Conservation (phyloP, 2,113 vertebrate species). For the Aleadryas rufinucha region DNA sequence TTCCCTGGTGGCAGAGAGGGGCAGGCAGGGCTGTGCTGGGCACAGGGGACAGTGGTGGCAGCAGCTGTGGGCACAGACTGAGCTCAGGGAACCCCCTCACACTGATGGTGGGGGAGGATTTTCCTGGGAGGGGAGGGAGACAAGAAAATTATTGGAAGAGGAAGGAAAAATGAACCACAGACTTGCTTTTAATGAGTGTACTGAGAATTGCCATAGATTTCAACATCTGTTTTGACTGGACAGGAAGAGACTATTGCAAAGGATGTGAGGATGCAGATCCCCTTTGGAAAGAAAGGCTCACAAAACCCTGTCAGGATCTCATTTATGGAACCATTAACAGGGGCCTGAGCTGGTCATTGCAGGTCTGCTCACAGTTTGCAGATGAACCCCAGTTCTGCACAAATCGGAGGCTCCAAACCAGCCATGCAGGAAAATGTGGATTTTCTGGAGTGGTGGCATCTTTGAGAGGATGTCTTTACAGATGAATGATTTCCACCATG, state of each 20-base stretch:
- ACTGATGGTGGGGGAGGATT: fast-evolving
- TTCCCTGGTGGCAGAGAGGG: not conserved
- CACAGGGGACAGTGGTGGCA: not conserved
- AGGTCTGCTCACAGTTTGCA: not conserved
- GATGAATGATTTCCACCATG: not conserved
- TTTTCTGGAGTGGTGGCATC: not conserved
- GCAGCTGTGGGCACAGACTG: not conserved
- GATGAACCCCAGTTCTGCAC: not conserved
- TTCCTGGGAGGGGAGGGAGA: not conserved
- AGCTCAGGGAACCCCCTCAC: not conserved
- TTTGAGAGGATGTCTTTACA: not conserved
- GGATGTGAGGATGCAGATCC: not conserved
- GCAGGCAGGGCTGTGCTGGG: not conserved
- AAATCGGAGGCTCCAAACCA: not conserved
- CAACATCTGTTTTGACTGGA: not conserved
- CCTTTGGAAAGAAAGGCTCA: not conserved
- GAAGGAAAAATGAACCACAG: not conserved
- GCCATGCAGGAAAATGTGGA: not conserved
- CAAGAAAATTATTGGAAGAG: not conserved
- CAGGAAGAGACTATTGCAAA: not conserved
- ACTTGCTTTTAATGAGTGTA: not conserved
- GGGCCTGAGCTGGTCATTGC: not conserved
- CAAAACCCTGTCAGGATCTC: not conserved
- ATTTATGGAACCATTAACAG: not conserved
- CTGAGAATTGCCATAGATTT: not conserved